Evolutionary conservation across 2,888 invertebrate genomes (phyloP), one percentile per base, ranked within the genome.

Genomic region (Melolontha melolontha): DNA sequence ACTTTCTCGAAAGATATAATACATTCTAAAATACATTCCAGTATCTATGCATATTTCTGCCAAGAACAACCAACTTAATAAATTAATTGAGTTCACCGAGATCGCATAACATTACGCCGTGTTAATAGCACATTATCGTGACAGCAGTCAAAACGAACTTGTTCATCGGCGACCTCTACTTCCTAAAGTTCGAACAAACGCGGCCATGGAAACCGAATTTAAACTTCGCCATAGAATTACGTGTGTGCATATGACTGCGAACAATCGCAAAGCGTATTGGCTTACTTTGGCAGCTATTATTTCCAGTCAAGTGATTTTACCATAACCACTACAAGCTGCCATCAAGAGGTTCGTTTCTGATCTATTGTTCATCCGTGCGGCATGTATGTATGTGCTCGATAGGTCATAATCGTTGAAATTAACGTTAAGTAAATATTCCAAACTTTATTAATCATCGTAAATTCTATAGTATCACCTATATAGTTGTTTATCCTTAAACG

Each of bases 231-330:
- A 17, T 47, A 14, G 47, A 47, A 47, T 47, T 47, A 47, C 29
- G 44, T 44, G 27, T 44, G 27, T 44, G 59, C 59, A 59, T 59
- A 59, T 44, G 59, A 47, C 44, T 47, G 44, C 44, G 59, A 59
- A 59, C 59, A 59, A 59, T 44, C 27, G 59, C 29, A 47, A 59
- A 29, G 59, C 34, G 44, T 59, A 59, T 59, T 59, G 44, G 59
- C 44, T 44, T 44, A 59, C 44, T 59, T 59, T 29, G 29, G 59
- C 41, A 41, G 59, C 59, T 59, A 59, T 59, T 59, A 44, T 44
- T 59, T 59, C 59, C 59, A 29, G 49, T 50, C 63, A 10, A 34
- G 50, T 12, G 40, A 41, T 63, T 27, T 41, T 16, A 50, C 50
- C 17, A 40, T 50, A 50, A 50, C 63, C 63, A 39, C 50, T 14